Base-by-base conservation (phyloP, 2,797 vertebrate genomes). In the Tenualosa thibaudeaui region DNA sequence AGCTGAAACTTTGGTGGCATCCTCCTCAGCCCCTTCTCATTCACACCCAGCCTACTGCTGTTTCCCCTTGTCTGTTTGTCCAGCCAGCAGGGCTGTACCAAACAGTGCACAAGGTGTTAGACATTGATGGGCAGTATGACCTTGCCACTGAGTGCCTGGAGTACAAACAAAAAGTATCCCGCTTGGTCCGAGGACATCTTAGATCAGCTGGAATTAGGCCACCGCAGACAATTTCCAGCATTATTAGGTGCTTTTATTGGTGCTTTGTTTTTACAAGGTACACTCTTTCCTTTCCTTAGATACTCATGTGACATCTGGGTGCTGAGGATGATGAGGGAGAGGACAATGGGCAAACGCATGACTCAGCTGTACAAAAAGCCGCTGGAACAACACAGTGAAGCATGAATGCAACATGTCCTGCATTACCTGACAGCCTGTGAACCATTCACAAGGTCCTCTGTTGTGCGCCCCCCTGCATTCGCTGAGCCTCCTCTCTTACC, bases 281-380 rank as follows among this genome's bases (percentile, higher is more conserved):
- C 53, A 75, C 46, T 84, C 54, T 56, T 15, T 75, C 71, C 62
- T 84, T 78, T 84, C 9, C 62, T 56, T 75, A 56, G 83, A 54
- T 84, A 84, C 65, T 54, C 65, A 54, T 56, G 75, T 85, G 71
- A 81, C 19, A 56, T 51, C 65, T 1, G 54, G 54, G 51, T 85
- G 84, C 40, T 85, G 78, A 85, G 54, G 37, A 81, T 85, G 84
- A 85, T 81, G 40, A 81, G 78, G 75, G 84, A 81, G 40, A 81
- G 78, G 53, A 81, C 84, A 81, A 50, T 81, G 84, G 75, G 84
- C 37, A 85, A 85, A 54, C 81, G 78, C 49, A 54, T 81, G 37
- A 75, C 68, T 9, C 62, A 84, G 83, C 71, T 51, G 54, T 22
- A 56, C 19, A 68, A 84, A 13, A 78, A 78, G 50, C 62, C 40